Evolutionary conservation across 2,113 vertebrate genomes (phyloP), one percentile per base, ranked within the genome.

Genomic region (Rhinogobius similis): DNA sequence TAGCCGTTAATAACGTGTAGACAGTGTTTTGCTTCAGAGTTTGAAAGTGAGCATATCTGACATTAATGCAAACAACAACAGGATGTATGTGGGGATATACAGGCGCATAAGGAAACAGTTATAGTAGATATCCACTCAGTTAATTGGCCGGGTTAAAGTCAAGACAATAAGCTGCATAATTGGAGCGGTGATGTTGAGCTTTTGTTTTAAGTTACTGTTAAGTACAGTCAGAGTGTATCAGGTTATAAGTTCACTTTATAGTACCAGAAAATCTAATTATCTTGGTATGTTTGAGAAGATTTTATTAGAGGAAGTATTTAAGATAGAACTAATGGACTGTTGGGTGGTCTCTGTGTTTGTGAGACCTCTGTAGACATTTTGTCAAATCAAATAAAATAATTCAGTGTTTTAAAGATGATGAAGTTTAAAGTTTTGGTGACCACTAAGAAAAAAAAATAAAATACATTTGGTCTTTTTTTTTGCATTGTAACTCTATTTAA

Each of bases 21-120:
- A 48, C 58, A 38, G 69, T 64, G 26, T 74, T 76, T 75, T 65
- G 70, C 55, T n/a, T 2, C n/a, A n/a, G 56, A 26, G 32, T 76
- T 82, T 61, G 77, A 84, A 83, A 74, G 26, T 1, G 65, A 82
- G 71, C 75, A 73, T 81, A 75, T 84, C 77, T 81, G 74, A 84
- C 72, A 82, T 65, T 74, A 77, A 82, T 78, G 46, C 82, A 87
- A 87, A 87, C 77, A 87, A 84, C 53, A 82, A 77, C 81, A 80
- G 79, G 82, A 89, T 85, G 76, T 78, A 82, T 75, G 79, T 77
- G 26, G 67, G 64, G 61, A 80, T 77, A 77, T 80, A 82, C 62
- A 58, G 48, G 48, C 80, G 46, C 84, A 85, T 73, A 52, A 79
- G 81, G 85, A 87, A 89, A 82, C 76, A 67, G 86, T 91, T 86